A percentile compares a stretch with the other conserved stretches of the same genome.
phyloP scores from a whole-genome alignment of 1,140 invertebrate species.

The Procambarus clarkii region DNA sequence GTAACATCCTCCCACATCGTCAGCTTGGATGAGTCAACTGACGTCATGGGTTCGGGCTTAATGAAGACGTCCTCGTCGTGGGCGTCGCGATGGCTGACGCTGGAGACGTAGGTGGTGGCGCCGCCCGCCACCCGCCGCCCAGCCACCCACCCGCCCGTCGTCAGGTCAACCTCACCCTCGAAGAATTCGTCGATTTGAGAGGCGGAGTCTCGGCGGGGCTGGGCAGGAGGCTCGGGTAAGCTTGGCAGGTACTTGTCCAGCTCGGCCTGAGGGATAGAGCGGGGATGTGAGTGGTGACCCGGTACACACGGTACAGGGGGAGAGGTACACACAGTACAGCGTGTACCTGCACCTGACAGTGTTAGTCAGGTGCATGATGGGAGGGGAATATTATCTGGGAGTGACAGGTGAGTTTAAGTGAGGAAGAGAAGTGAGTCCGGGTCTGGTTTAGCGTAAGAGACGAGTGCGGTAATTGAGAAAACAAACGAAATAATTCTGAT shows the following conservation, averaged over 20 bases:
- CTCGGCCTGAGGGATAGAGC: slow-evolving; percentile 21
- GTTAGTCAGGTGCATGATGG: too few relatives aligned
- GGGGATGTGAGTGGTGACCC: too few relatives aligned
- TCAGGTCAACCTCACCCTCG: slow-evolving; percentile 75
- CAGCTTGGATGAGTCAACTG: slow-evolving; percentile 5
- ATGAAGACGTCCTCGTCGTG: slow-evolving; percentile 61
- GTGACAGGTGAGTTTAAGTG: too few relatives aligned
- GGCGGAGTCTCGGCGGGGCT: slow-evolving; percentile 80
- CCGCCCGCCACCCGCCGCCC: neutral
- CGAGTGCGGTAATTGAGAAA: too few relatives aligned
- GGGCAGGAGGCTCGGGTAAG: slow-evolving; percentile 31
- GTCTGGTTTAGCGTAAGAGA: too few relatives aligned
- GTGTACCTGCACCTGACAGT: too few relatives aligned
- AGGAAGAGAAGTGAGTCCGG: too few relatives aligned
- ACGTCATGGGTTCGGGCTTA: slow-evolving; percentile 49
- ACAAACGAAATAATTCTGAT: too few relatives aligned
- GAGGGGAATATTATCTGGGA: too few relatives aligned
- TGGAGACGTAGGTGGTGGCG: slow-evolving; percentile 46
- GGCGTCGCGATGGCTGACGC: slow-evolving; percentile 30
- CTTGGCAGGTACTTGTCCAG: slow-evolving; percentile 58
- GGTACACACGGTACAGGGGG: too few relatives aligned
- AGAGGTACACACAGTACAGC: too few relatives aligned
- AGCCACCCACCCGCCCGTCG: slow-evolving; percentile 4
- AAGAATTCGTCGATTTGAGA: slow-evolving; percentile 85
- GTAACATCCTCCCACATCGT: slow-evolving; percentile 92